phyloP scores from a whole-genome alignment of 2,888 invertebrate genomes.

The Morinoia aosen region DNA sequence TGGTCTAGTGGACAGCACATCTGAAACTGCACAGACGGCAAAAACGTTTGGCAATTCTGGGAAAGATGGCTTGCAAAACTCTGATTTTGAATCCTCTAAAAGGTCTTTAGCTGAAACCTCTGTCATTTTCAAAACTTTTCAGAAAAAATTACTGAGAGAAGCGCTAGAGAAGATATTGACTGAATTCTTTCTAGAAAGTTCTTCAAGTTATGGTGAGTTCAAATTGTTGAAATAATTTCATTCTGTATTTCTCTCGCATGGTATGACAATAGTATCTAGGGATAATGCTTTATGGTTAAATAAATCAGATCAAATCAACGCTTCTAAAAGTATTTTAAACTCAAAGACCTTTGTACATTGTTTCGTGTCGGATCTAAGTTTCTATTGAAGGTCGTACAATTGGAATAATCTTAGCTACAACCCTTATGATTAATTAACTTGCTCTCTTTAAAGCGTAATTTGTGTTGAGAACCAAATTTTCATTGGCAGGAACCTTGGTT shows the following conservation, averaged over 20 bases:
- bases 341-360: not conserved
- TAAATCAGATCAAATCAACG: not conserved
- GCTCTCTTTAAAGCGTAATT: not conserved
- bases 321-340: not conserved
- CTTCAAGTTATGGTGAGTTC: not conserved
- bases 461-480: not conserved
- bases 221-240: not conserved
- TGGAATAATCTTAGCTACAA: not conserved
- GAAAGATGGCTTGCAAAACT: not conserved
- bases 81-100: not conserved
- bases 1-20: not conserved
- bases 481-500: not conserved
- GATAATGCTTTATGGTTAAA: not conserved
- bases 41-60: not conserved
- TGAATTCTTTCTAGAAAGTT: not conserved
- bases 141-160: not conserved
- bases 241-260: not conserved
- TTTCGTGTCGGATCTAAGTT: not conserved
- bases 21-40: not conserved
- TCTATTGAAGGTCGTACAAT: not conserved
- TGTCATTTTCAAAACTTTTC: not conserved
- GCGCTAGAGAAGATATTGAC: not conserved
- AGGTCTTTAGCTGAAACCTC: not conserved
- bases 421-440: not conserved
- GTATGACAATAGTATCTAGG: not conserved